Evolutionary conservation across 2,113 vertebrate genomes (phyloP).

Genomic region (Dasypus novemcinctus): DNA sequence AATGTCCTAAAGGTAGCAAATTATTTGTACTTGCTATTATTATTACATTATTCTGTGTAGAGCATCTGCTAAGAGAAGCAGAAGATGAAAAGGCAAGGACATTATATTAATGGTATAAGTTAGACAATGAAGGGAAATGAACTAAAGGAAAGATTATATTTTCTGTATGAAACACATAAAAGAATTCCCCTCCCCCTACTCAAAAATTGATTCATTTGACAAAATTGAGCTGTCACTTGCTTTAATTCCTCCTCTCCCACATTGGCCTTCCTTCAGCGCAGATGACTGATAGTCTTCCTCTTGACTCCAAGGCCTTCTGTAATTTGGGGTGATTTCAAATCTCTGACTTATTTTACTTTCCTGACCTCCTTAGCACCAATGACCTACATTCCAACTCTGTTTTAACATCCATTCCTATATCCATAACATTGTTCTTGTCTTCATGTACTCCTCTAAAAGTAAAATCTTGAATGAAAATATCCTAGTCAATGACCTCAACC

Average conservation of each 20-base stretch:
- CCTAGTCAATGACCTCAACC: neutral
- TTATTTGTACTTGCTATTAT: neutral
- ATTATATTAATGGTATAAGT: neutral
- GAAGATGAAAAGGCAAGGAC: neutral
- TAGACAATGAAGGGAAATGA: neutral
- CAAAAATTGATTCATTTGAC: neutral
- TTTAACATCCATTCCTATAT: neutral
- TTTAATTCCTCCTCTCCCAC: neutral
- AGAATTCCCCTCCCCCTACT: neutral
- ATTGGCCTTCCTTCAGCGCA: neutral
- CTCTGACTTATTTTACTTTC: neutral
- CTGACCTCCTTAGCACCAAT: neutral
- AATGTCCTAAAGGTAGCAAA: neutral
- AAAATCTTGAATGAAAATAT: neutral
- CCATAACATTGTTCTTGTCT: neutral
- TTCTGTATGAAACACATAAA: neutral
- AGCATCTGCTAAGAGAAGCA: neutral
- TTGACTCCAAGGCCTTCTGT: neutral
- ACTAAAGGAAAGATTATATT: neutral
- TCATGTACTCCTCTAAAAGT: neutral
- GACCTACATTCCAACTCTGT: neutral
- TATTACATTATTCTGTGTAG: neutral
- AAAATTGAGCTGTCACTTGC: neutral
- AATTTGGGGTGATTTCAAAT: neutral
- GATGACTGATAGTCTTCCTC: neutral